Base-by-base conservation (phyloP, 2,888 invertebrate species). In the Invenusta paracnida region DNA sequence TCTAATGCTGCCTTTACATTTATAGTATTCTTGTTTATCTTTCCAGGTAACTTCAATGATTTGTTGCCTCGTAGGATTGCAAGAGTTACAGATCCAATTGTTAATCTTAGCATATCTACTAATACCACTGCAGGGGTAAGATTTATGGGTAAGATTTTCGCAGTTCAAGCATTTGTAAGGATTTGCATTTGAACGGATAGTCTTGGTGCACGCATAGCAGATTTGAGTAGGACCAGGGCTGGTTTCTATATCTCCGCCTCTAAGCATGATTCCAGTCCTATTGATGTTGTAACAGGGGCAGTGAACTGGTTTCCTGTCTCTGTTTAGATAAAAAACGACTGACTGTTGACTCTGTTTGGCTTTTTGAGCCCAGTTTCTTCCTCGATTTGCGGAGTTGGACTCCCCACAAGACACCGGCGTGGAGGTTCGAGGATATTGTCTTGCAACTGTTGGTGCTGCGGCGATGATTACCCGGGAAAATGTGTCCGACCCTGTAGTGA, bases 321-420 rank as follows among this genome's bases (percentile, higher is more conserved):
- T 17, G 17, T n/a, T n/a, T n/a, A n/a, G n/a, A n/a, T n/a, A n/a
- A n/a, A n/a, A n/a, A n/a, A n/a, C n/a, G n/a, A n/a, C n/a, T n/a
- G n/a, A n/a, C n/a, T n/a, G n/a, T n/a, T n/a, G n/a, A n/a, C n/a
- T n/a, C n/a, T n/a, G n/a, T n/a, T n/a, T n/a, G n/a, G n/a, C n/a
- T n/a, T n/a, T n/a, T n/a, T n/a, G n/a, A 25, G 73, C 73, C 73
- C 73, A 73, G 11, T 73, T 73, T 5, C 17, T 73, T 5, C 17
- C 23, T 73, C 25, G 73, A 73, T 73, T 73, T 73, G 73, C 25
- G 73, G 73, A 73, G 25, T 73, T 5, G 73, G 23, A 73, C 73
- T 73, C 11, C 73, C 73, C 17, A 73, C 73, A 73, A 23, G 73
- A 73, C 73, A 73, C 73, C 73, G 48, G n/a, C n/a, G n/a, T n/a